phyloP scores from a whole-genome alignment of 2,888 invertebrate species.

The Dugesia japonica region DNA sequence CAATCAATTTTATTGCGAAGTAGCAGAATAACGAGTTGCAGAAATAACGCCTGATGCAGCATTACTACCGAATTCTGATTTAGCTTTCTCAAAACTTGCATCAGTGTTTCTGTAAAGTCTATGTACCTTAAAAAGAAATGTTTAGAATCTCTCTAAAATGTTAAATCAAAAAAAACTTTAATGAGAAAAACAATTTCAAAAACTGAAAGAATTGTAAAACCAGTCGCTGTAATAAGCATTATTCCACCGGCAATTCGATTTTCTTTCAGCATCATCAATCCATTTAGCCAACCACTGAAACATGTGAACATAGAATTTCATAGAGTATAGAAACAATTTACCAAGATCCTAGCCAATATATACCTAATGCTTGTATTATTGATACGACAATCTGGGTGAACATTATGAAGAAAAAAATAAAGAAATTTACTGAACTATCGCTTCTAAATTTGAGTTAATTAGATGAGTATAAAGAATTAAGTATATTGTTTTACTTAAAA shows the following conservation, averaged over 20 bases:
- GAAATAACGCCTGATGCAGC: conserved; percentile 2
- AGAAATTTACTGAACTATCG: neutral
- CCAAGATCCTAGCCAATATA: neutral
- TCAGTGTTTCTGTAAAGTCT: conserved; percentile 14
- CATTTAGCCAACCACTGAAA: neutral
- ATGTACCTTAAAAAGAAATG: neutral
- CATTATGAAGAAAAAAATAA: conserved; percentile 9
- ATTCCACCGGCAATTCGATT: neutral
- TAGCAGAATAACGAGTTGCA: neutral
- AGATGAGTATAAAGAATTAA: neutral
- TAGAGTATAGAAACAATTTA: neutral
- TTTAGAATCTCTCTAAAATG: too few relatives aligned
- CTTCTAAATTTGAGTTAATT: neutral
- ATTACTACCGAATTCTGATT: neutral
- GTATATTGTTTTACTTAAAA: neutral
- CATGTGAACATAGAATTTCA: too few relatives aligned
- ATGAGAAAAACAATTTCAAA: neutral
- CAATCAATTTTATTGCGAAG: neutral
- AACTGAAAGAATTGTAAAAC: neutral
- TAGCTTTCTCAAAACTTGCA: conserved; percentile 15
- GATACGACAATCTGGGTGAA: neutral
- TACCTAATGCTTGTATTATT: neutral
- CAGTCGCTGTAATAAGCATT: neutral
- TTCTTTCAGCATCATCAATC: neutral
- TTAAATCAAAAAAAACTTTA: too few relatives aligned